Conservation (phyloP, 1,140 invertebrate genomes). For the Sycobia sp. region DNA sequence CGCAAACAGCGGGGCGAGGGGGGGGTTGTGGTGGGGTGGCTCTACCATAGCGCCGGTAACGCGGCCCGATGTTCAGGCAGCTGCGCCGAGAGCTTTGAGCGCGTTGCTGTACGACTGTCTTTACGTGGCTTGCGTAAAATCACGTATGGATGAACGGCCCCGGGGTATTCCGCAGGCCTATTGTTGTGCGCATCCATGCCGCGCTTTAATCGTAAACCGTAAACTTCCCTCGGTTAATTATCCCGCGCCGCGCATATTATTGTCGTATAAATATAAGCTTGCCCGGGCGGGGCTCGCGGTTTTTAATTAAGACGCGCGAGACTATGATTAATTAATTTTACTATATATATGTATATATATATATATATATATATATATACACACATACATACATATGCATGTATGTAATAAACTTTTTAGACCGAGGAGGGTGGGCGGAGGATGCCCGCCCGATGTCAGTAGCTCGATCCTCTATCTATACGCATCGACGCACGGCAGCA, state of each 20-base stretch:
- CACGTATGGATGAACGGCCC: slow-evolving; percentile 35
- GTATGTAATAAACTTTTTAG: slow-evolving; percentile 27
- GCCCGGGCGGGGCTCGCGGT: too few relatives aligned
- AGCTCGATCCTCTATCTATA: too few relatives aligned
- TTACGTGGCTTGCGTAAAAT: slow-evolving; percentile 35
- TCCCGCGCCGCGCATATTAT: slow-evolving; percentile 33
- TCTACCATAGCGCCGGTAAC: background rate
- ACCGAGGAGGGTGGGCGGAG: too few relatives aligned
- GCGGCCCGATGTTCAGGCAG: too few relatives aligned
- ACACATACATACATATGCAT: too few relatives aligned
- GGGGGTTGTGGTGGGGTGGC: slow-evolving; percentile 39
- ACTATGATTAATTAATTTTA: slow-evolving; percentile 32
- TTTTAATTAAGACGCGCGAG: slow-evolving; percentile 29
- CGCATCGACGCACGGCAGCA: too few relatives aligned
- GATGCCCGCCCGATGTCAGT: too few relatives aligned
- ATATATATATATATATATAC: too few relatives aligned
- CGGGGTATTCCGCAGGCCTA: slow-evolving; percentile 11
- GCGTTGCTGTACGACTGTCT: slow-evolving; percentile 37
- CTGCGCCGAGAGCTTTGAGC: slow-evolving; percentile 41
- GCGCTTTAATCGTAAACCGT: slow-evolving; percentile 27
- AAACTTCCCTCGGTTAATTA: slow-evolving; percentile 30
- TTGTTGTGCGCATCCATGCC: slow-evolving; percentile 10
- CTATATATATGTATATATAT: too few relatives aligned
- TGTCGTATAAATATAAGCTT: slow-evolving; percentile 29
- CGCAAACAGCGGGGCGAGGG: slow-evolving; percentile 44